Conservation (phyloP, 2,888 invertebrate genomes). For the Malachius bipustulatus region DNA sequence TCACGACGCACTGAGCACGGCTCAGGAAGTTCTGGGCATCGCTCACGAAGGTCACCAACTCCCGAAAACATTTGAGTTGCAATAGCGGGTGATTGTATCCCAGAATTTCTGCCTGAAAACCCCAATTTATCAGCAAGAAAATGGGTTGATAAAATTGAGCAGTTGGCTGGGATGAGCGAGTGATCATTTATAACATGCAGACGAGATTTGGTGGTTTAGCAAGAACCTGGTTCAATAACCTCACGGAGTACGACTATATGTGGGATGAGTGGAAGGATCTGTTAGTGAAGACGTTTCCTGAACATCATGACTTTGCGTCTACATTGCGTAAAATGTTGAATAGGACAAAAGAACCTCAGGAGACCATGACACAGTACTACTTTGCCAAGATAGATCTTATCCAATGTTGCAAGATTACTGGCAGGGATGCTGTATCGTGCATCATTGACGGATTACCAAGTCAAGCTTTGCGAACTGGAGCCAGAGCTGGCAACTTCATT, state of each 20-base stretch:
- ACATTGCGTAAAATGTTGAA: conserved; percentile 14
- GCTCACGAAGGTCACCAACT: background rate
- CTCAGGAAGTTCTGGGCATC: no score
- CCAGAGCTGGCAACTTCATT: conserved; percentile 12
- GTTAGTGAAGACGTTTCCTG: conserved; percentile 16
- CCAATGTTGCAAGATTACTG: conserved; percentile 11
- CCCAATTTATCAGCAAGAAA: conserved; percentile 14
- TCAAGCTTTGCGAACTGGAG: conserved; percentile 11
- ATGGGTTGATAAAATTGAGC: conserved; percentile 20
- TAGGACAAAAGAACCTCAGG: conserved; percentile 13
- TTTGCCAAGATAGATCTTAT: conserved; percentile 20
- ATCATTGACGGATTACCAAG: conserved; percentile 15
- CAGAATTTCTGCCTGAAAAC: conserved; percentile 15
- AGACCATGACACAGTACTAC: conserved; percentile 18
- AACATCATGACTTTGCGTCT: conserved; percentile 15
- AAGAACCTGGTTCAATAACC: conserved; percentile 18
- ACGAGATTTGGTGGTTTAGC: conserved; percentile 18
- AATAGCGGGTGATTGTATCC: conserved; percentile 19
- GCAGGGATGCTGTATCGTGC: conserved; percentile 15
- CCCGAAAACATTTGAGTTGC: no score
- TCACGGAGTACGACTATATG: conserved; percentile 12
- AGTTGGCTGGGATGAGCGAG: conserved; percentile 18
- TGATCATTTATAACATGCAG: conserved; percentile 18
- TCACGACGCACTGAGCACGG: no score
- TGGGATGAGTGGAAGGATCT: conserved; percentile 19